Conservation (phyloP, 1,140 invertebrate genomes). For the Laodelphax striatellus region DNA sequence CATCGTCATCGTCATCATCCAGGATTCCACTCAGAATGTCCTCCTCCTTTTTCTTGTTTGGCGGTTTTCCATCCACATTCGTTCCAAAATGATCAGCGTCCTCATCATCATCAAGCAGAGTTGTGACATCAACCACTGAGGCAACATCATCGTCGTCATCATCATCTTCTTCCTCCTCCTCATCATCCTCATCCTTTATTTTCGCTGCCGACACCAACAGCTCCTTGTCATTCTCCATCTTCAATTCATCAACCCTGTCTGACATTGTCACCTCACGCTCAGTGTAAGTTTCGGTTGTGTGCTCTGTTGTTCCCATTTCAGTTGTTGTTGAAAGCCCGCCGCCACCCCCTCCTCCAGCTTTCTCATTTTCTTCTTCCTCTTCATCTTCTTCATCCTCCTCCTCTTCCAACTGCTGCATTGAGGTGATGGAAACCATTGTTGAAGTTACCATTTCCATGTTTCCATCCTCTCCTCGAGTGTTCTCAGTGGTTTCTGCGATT, state of each 20-base stretch:
- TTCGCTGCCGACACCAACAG: slow-evolving; percentile 14
- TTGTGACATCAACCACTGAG: slow-evolving; percentile 11
- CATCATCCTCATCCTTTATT: slow-evolving; percentile 24
- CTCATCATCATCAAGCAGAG: slow-evolving; percentile 21
- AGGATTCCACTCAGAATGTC: slow-evolving; percentile 5
- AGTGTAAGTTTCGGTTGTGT: slow-evolving; percentile 21
- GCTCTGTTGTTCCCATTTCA: slow-evolving; percentile 3
- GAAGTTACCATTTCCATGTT: slow-evolving; percentile 16
- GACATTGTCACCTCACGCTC: slow-evolving; percentile 18
- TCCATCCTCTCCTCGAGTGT: slow-evolving; percentile 18
- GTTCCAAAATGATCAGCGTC: slow-evolving; percentile 9
- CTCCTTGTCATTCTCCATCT: slow-evolving; percentile 20
- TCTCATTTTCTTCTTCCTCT: slow-evolving; percentile 19
- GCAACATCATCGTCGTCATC: slow-evolving; percentile 20
- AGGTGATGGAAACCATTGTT: slow-evolving; percentile 26
- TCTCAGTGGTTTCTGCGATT: slow-evolving; percentile 7
- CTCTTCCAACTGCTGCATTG: slow-evolving; percentile 9
- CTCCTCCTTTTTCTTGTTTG: slow-evolving; percentile 1
- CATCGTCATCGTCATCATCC: slow-evolving; percentile 13
- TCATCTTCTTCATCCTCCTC: slow-evolving; percentile 25
- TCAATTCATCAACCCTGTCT: slow-evolving; percentile 13
- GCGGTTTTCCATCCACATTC: not conserved
- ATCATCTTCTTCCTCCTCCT: slow-evolving; percentile 18
- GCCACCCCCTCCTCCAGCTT: slow-evolving; percentile 17
- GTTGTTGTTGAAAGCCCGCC: not conserved